These are phyloP conservation scores for Mycteria americana DNA, from an alignment of 2,797 vertebrate species.

Conservation along the genomic window DNA sequence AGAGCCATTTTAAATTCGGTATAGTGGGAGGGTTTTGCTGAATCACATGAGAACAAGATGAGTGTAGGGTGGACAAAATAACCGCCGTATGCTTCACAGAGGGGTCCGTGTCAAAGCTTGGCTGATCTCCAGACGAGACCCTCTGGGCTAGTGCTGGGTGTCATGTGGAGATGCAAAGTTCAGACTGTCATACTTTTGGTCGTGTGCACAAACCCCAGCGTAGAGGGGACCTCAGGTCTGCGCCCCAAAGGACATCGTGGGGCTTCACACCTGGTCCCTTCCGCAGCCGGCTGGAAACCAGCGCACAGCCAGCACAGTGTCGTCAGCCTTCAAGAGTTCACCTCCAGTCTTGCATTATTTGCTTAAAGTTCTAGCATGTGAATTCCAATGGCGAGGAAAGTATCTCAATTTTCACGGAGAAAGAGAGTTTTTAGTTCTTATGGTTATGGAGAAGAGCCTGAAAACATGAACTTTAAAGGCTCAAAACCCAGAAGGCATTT, in stretches of 20 bases:
- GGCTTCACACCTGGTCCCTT: neutral
- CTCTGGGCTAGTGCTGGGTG: neutral
- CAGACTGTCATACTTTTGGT: neutral
- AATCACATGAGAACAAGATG: neutral
- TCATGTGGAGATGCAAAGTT: neutral
- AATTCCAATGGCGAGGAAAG: neutral
- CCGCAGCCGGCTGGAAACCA: neutral
- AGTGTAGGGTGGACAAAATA: neutral
- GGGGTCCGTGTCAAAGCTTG: neutral
- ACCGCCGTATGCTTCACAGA: neutral
- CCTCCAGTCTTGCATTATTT: neutral
- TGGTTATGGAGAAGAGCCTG: slow-evolving; percentile 31
- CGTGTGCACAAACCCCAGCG: neutral
- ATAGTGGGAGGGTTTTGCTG: neutral
- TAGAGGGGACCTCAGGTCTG: neutral
- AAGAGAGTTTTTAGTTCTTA: neutral
- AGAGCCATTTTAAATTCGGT: neutral
- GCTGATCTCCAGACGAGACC: neutral
- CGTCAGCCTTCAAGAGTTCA: neutral
- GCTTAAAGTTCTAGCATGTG: neutral
- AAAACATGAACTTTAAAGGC: slow-evolving; percentile 29
- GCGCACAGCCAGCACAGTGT: neutral
- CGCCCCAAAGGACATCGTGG: neutral
- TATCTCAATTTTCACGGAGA: neutral
- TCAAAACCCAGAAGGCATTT: slow-evolving; percentile 15